Evolutionary conservation across 2,797 vertebrate species (phyloP).

Genomic region (Trachops cirrhosus): DNA sequence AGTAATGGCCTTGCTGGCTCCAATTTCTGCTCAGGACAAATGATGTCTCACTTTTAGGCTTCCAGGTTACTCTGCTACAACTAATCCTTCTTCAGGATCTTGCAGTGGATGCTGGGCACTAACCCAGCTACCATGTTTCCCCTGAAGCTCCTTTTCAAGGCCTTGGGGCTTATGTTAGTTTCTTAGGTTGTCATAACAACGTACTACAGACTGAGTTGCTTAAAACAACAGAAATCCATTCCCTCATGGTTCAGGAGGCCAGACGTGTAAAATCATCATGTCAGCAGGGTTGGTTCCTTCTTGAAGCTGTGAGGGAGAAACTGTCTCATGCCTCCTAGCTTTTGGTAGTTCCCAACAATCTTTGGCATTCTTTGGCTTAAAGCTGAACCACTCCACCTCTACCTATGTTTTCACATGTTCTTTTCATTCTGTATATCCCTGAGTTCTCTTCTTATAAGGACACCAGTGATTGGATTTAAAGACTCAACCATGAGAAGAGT

Average conservation of each 20-base stretch:
- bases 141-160: background rate
- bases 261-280: background rate
- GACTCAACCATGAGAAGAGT: background rate
- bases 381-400: background rate
- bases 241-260: background rate
- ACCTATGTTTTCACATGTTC: background rate
- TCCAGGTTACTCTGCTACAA: background rate
- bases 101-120: background rate
- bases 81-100: background rate
- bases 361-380: background rate
- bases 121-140: background rate
- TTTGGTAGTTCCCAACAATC: background rate
- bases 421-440: background rate
- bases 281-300: background rate
- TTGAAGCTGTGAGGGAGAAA: background rate
- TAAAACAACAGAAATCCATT: background rate
- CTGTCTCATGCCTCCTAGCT: background rate
- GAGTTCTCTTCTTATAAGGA: background rate
- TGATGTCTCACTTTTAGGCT: background rate
- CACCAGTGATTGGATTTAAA: background rate
- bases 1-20: background rate
- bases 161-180: background rate
- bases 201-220: background rate
- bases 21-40: background rate
- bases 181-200: background rate